Evolutionary conservation across 2,888 invertebrate genomes (phyloP).

Genomic region (Apamea crenata): DNA sequence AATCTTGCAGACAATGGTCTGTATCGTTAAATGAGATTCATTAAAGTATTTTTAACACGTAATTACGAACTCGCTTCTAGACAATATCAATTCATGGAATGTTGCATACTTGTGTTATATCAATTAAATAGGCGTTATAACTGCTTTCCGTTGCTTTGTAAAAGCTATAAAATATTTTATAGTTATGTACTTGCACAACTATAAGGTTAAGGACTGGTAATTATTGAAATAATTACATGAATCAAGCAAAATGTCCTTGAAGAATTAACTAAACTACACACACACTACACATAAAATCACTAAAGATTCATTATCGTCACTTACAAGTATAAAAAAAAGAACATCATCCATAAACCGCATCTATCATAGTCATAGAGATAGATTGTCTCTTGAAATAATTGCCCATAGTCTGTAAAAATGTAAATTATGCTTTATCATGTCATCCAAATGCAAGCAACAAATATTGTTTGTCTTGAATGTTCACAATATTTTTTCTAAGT

Average conservation of each 20-base stretch:
- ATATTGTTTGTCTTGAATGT: not conserved
- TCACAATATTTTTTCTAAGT: not conserved
- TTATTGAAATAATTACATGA: not conserved
- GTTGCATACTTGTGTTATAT: not conserved
- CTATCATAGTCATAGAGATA: too few species aligned
- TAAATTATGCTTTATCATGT: constrained; percentile 33
- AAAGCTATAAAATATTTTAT: not conserved
- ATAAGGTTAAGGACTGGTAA: too few species aligned
- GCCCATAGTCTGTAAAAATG: too few species aligned
- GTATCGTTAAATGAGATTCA: constrained; percentile 24
- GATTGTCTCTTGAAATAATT: not conserved
- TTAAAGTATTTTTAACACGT: not conserved
- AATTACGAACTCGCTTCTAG: not conserved
- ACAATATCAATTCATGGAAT: not conserved
- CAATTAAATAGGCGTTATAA: not conserved
- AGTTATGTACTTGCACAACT: too few species aligned
- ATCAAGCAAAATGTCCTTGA: not conserved
- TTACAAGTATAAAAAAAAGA: too few species aligned
- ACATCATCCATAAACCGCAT: not conserved
- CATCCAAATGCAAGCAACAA: not conserved
- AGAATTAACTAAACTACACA: not conserved
- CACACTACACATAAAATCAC: not conserved
- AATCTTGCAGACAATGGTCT: constrained; percentile 48
- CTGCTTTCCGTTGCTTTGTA: not conserved
- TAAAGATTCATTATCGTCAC: not conserved